Conservation (phyloP, 2,797 vertebrate genomes). For the Nannoperca obscura region DNA sequence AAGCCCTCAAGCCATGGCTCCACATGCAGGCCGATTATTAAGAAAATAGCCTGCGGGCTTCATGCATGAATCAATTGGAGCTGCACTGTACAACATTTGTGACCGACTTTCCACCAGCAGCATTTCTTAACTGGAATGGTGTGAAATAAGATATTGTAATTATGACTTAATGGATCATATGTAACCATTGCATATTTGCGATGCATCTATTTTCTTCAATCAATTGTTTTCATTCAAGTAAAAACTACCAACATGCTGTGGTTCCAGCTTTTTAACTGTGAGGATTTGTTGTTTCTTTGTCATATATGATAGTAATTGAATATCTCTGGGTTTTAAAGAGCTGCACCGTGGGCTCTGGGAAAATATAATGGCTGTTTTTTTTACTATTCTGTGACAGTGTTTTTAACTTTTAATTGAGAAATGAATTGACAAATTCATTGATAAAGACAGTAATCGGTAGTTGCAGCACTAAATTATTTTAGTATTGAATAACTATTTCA, state of each 20-base stretch:
- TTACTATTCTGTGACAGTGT: background rate
- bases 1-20: constrained; percentile 33
- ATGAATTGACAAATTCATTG: background rate
- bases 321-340: background rate
- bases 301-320: background rate
- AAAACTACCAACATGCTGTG: background rate
- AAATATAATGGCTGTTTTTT: too few species aligned
- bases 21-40: constrained; percentile 48
- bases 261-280: background rate
- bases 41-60: constrained; percentile 34
- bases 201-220: background rate
- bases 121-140: background rate
- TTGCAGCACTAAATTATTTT: background rate
- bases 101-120: background rate
- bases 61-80: constrained; percentile 13
- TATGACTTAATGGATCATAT: background rate
- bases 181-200: background rate
- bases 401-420: background rate
- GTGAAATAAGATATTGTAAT: background rate
- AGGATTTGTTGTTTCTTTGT: background rate
- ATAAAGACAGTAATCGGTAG: background rate
- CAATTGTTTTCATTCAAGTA: background rate
- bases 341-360: background rate
- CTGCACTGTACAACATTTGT: background rate
- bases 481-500: background rate